Conservation (phyloP, 2,113 vertebrate genomes). For the Salvator merianae region DNA sequence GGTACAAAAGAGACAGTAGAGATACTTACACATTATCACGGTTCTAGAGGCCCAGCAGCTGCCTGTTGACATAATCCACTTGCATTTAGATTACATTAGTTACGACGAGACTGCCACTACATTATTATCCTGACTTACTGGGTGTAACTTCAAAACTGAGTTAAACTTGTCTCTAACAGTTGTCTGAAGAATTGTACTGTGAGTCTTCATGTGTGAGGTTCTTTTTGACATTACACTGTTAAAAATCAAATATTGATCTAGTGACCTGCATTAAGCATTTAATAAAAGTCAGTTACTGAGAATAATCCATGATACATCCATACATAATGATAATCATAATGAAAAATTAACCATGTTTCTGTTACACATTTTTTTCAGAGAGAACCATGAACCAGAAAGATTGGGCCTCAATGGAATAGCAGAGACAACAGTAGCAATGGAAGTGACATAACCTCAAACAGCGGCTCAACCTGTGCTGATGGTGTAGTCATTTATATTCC, state of each 20-base stretch:
- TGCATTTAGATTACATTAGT: too few species aligned
- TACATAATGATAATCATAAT: too few species aligned
- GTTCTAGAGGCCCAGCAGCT: too few species aligned
- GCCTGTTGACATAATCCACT: too few species aligned
- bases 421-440: constrained; percentile 93
- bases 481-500: constrained; percentile 67
- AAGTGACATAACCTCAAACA: constrained; percentile 87
- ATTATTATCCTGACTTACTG: too few species aligned
- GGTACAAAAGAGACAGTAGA: too few species aligned
- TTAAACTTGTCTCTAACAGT: too few species aligned
- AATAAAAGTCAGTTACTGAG: too few species aligned
- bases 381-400: constrained; percentile 88
- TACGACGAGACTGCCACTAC: background rate
- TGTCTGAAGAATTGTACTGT: background rate
- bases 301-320: too few species aligned
- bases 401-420: constrained; percentile 88
- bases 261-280: too few species aligned
- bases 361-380: constrained; percentile 72
- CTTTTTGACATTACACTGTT: background rate
- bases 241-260: background rate
- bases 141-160: too few species aligned
- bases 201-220: background rate
- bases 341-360: rapidly evolving
- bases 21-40: too few species aligned
- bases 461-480: constrained; percentile 66